Evolutionary conservation across 2,888 invertebrate species (phyloP).

Genomic region (Volucella inflata): DNA sequence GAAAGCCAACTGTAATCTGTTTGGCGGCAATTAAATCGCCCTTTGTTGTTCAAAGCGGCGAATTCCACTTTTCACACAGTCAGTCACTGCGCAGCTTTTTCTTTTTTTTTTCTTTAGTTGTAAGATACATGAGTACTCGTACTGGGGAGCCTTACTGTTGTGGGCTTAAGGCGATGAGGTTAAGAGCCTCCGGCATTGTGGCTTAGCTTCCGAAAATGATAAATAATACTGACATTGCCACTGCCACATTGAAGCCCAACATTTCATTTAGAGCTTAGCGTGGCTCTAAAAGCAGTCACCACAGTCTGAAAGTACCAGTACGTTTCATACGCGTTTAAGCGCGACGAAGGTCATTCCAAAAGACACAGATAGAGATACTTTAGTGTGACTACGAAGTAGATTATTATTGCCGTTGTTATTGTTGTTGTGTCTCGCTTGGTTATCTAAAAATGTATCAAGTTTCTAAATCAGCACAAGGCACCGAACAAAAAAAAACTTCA

Average conservation of each 20-base stretch:
- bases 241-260: background rate
- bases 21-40: conserved; percentile 40
- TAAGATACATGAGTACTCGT: too few species aligned
- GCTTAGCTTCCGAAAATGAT: conserved; percentile 63
- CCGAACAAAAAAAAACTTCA: conserved; percentile 15
- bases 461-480: conserved; percentile 57
- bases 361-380: conserved; percentile 56
- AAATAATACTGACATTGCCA: conserved; percentile 17
- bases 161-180: conserved; percentile 26
- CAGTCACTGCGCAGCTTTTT: background rate
- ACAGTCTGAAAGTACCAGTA: conserved; percentile 26
- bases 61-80: background rate
- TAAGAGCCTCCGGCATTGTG: conserved; percentile 39
- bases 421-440: conserved; percentile 40
- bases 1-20: conserved; percentile 16
- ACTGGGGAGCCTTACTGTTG: background rate
- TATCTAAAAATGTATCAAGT: conserved; percentile 41
- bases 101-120: too few species aligned
- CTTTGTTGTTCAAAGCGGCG: conserved; percentile 41
- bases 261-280: background rate
- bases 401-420: conserved; percentile 5
- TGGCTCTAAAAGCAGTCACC: background rate
- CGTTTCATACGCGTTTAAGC: conserved; percentile 38
- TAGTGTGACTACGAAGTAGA: conserved; percentile 43
- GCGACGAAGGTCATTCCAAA: conserved; percentile 66